These are phyloP conservation scores for Sinotaia quadrata DNA, from an alignment of 2,888 invertebrate genomes.

Conservation along the genomic window DNA sequence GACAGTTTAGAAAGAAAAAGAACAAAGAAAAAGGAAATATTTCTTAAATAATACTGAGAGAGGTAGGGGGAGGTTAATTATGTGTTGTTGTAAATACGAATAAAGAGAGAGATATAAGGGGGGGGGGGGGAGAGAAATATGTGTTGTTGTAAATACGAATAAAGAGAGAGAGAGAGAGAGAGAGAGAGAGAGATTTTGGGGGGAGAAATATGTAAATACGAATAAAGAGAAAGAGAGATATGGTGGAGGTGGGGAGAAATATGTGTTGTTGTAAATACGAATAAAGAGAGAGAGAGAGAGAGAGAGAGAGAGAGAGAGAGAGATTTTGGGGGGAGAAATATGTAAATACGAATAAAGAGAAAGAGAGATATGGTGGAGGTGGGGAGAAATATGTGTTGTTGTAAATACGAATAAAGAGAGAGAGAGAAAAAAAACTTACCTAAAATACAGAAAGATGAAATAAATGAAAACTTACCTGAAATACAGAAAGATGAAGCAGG, in stretches of 20 bases:
- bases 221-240: background rate
- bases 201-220: background rate
- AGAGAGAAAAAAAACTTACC: slow-evolving; percentile 15
- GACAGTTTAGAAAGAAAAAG: background rate
- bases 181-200: background rate
- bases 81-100: background rate
- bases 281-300: slow-evolving; percentile 2
- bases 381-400: background rate
- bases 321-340: background rate
- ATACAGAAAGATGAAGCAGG: slow-evolving; percentile 38
- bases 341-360: background rate
- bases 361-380: background rate
- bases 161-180: background rate
- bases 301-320: background rate
- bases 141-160: background rate
- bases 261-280: background rate
- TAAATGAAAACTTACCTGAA: slow-evolving; percentile 41
- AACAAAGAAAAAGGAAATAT: background rate
- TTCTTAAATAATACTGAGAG: background rate
- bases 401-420: background rate
- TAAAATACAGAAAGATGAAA: slow-evolving; percentile 17
- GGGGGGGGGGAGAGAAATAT: background rate
- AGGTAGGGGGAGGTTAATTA: too few species aligned
- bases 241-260: background rate
- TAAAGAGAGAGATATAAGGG: background rate